These are phyloP conservation scores for Neogobius melanostomus DNA, from an alignment of 2,113 vertebrate genomes.

Conservation along the genomic window DNA sequence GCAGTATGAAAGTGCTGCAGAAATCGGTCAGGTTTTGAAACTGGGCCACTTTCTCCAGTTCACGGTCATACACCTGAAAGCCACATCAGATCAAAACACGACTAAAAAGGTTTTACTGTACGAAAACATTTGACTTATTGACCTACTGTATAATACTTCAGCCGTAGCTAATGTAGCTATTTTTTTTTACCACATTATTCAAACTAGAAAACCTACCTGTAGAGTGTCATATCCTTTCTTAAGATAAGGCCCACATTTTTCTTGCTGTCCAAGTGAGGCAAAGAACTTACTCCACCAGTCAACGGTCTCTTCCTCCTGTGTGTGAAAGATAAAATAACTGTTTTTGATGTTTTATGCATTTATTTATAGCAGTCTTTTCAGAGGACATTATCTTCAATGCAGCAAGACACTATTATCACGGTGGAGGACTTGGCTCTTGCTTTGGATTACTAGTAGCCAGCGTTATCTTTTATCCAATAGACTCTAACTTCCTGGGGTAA, in stretches of 20 bases:
- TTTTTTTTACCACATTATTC: too few relatives aligned
- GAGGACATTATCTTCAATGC: too few relatives aligned
- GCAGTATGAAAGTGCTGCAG: constrained; percentile 92
- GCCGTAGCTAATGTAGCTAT: too few relatives aligned
- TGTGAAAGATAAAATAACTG: not conserved
- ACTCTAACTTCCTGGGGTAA: too few relatives aligned
- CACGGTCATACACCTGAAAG: constrained; percentile 82
- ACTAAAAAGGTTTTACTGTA: not conserved
- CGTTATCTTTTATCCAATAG: too few relatives aligned
- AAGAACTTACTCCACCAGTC: constrained; percentile 99
- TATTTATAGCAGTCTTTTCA: too few relatives aligned
- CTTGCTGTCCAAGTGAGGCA: constrained; percentile 85
- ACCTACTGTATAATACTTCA: too few relatives aligned
- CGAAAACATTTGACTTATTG: too few relatives aligned
- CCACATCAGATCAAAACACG: not conserved
- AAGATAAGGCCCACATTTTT: constrained; percentile 92
- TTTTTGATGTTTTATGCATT: not conserved
- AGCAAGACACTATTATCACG: too few relatives aligned
- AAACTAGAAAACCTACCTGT: constrained; percentile 75
- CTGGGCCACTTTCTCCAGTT: constrained; percentile 85
- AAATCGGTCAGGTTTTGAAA: constrained; percentile 91
- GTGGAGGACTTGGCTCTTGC: too few relatives aligned
- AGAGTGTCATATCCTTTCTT: constrained; percentile 93
- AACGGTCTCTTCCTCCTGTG: constrained; percentile 89
- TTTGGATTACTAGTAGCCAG: too few relatives aligned